Percentiles rank a stretch among this genome's conserved stretches.
phyloP scores from a whole-genome alignment of 2,113 vertebrate species.

The Motacilla tschutschensis region DNA sequence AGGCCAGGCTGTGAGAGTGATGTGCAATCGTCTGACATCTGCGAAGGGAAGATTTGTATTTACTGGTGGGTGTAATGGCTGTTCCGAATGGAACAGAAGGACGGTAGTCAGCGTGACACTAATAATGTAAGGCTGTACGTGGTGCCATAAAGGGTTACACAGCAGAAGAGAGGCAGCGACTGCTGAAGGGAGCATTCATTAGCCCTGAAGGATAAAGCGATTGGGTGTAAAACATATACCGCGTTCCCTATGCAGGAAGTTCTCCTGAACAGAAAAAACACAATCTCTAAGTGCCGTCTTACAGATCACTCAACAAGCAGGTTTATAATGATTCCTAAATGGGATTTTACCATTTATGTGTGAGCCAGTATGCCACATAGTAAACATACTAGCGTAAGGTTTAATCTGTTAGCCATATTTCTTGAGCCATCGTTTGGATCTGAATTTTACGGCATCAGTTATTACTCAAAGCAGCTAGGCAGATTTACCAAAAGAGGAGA shows the following conservation, averaged over 20 bases:
- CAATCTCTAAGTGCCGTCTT: neutral
- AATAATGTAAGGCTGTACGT: accelerated
- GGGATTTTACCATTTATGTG: neutral
- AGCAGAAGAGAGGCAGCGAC: neutral
- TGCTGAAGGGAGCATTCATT: accelerated
- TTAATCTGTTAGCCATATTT: neutral
- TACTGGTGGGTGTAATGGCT: accelerated
- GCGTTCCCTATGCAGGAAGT: accelerated
- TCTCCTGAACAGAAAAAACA: neutral
- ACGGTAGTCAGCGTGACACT: too few species aligned
- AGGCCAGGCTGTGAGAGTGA: accelerated
- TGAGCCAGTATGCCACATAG: neutral
- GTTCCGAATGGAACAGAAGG: neutral
- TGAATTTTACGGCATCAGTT: neutral
- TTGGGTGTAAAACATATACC: too few species aligned
- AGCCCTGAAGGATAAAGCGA: neutral
- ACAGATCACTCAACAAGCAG: neutral
- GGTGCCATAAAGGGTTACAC: neutral
- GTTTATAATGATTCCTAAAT: neutral
- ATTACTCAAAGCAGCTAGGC: neutral
- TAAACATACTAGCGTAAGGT: neutral
- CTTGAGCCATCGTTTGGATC: neutral
- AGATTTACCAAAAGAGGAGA: neutral
- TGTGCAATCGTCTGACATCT: accelerated
- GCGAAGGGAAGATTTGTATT: neutral